These are phyloP conservation scores for Montifringilla adamsi DNA, from an alignment of 2,113 vertebrate species.

Conservation along the genomic window DNA sequence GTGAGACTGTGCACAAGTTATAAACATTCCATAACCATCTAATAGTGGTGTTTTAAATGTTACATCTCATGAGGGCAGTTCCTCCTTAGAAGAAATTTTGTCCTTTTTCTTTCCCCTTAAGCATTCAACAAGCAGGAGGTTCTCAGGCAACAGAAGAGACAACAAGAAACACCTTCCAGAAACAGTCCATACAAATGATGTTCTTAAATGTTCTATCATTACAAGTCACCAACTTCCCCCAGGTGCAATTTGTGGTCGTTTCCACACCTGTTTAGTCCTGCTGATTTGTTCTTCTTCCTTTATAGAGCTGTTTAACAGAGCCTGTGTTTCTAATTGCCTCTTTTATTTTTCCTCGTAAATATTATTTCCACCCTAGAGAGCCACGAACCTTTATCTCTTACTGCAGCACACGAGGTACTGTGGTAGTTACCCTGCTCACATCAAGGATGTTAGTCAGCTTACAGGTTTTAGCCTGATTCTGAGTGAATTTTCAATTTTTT, in stretches of 20 bases:
- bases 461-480: not conserved
- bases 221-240: not conserved
- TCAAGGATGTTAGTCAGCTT: not conserved
- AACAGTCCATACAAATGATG: not conserved
- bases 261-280: not conserved
- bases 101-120: not conserved
- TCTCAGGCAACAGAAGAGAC: not conserved
- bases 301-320: not conserved
- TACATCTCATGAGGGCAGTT: not conserved
- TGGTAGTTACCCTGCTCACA: not conserved
- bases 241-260: not conserved
- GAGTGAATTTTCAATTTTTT: not conserved
- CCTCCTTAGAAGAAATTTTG: not conserved
- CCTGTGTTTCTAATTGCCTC: not conserved
- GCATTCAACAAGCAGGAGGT: not conserved
- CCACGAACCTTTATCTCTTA: not conserved
- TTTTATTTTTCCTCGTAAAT: conserved; percentile 19
- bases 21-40: not conserved
- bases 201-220: not conserved
- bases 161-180: not conserved
- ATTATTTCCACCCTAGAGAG: not conserved
- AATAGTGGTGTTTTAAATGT: not conserved
- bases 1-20: not conserved
- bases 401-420: not conserved
- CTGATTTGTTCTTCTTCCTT: not conserved